Conservation (phyloP, 1,140 invertebrate genomes). For the Plutomurus gul region DNA sequence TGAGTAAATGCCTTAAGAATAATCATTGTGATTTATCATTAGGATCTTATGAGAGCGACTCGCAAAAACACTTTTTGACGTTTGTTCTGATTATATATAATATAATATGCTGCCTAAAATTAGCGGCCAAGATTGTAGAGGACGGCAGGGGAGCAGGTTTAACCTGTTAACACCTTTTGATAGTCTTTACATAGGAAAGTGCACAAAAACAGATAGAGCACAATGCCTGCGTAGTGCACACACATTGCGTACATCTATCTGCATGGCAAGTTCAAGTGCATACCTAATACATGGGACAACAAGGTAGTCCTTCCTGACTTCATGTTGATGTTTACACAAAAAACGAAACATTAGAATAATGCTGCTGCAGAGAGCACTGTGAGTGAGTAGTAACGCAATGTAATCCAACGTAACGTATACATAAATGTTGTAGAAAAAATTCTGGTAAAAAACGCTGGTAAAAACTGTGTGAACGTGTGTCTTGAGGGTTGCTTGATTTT, state of each 20-base stretch:
- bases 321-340: conserved; percentile 30
- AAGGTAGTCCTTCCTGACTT: conserved; percentile 23
- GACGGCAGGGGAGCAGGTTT: neutral
- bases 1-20: conserved; percentile 4
- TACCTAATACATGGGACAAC: conserved; percentile 16
- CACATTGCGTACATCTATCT: neutral
- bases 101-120: conserved; percentile 8
- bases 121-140: neutral
- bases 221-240: neutral
- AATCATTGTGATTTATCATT: neutral
- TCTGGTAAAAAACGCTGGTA: conserved; percentile 12
- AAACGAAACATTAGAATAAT: conserved; percentile 33
- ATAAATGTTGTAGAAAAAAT: neutral
- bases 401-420: neutral
- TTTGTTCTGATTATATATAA: too few relatives aligned
- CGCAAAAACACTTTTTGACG: neutral
- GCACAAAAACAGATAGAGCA: neutral
- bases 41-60: neutral
- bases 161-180: conserved; percentile 24
- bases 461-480: conserved; percentile 23
- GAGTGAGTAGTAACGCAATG: neutral
- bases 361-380: neutral
- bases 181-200: neutral
- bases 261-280: conserved; percentile 10
- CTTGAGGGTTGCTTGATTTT: neutral